Evolutionary conservation across 2,888 invertebrate genomes (phyloP).

Genomic region (Napeogenes sylphis): DNA sequence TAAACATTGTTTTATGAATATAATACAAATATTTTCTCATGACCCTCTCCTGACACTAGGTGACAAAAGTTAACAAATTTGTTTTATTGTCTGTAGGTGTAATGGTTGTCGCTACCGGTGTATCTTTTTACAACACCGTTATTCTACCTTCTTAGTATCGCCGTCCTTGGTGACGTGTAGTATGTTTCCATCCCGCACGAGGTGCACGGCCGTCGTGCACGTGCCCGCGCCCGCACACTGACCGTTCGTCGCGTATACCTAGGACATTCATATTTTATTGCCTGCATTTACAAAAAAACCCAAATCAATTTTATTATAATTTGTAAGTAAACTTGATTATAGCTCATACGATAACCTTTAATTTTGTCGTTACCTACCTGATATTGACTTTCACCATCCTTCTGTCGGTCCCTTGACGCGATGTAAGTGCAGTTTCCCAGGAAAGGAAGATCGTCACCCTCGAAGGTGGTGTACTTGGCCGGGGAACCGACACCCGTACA

Average conservation of each 20-base stretch:
- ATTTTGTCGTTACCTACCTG: conserved; percentile 37
- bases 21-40: too few relatives aligned
- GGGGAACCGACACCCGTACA: conserved; percentile 86
- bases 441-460: conserved; percentile 86
- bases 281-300: not conserved
- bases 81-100: not conserved
- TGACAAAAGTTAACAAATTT: too few relatives aligned
- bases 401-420: conserved; percentile 81
- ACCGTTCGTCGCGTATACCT: conserved; percentile 84
- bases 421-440: conserved; percentile 92
- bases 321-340: not conserved
- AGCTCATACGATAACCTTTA: not conserved
- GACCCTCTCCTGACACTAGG: too few relatives aligned
- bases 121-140: not conserved
- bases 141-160: conserved; percentile 55
- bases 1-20: too few relatives aligned
- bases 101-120: not conserved
- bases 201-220: conserved; percentile 83
- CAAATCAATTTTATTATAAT: not conserved
- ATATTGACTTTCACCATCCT: conserved; percentile 75
- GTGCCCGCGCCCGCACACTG: conserved; percentile 79
- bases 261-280: not conserved
- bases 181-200: conserved; percentile 81
- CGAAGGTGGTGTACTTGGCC: conserved; percentile 89
- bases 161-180: conserved; percentile 72